Evolutionary conservation across 1,140 invertebrate genomes (phyloP), one percentile per base, ranked within the genome.

Genomic region (Achroia grisella): DNA sequence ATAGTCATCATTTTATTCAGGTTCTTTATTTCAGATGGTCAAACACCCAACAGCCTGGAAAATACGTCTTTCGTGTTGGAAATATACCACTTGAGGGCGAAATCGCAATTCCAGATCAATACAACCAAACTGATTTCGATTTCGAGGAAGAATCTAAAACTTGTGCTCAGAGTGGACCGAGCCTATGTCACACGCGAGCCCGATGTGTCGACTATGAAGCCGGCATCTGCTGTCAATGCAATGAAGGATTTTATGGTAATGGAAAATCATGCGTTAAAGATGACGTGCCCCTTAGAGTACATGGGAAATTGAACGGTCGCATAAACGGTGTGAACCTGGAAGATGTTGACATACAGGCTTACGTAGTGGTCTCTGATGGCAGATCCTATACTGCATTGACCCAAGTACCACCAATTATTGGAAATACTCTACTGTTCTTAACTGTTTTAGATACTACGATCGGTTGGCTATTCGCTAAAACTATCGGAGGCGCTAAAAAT

Each of bases 401-500:
- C 1, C 90, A 92, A 40, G 87, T 97, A 1, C 92, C 92, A 0
- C 75, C 89, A 10, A 79, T 87, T 10, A 86, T 97, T 23, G 97
- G 95, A 0, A 89, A 88, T 10, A 91, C 93, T 61, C 86, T 97
- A 52, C 94, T 97, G 71, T 88, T 94, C 11, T 83, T 97, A 0
- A 90, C 92, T 47, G 89, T 93, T 4, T 74, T 98, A 3, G 95
- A 94, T 2, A 89, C 89, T 11, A 89, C 94, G 0, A 91, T 98
- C 37, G 95, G 95, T 8, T 99, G 96, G 95, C 79, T 98, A 0
- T 98, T 98, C 78, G 95, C 97, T 4, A 93, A 93, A 62, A 91
- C 93, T 1, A 86, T 90, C 12, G 89, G 89, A 2, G 82, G 89
- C 8, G 92, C 92, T 0, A 87, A 89, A 27, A 99, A 98, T 82